Conservation (phyloP, 2,113 vertebrate species). For the Ptilorrhoa leucosticta region DNA sequence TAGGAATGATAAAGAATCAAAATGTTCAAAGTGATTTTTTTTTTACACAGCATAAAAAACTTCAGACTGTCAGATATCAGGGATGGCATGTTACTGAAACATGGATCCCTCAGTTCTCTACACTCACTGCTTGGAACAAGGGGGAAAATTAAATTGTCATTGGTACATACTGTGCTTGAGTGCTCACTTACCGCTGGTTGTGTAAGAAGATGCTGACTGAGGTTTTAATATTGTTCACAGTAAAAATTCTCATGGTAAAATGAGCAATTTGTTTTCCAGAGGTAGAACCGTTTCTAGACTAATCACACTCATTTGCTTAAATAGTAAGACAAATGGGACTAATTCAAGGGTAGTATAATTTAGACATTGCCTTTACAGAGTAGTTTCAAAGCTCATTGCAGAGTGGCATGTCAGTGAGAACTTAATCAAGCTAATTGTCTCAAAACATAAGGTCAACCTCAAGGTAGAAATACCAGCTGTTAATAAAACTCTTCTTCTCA, state of each 20-base stretch:
- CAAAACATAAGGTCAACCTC: not conserved
- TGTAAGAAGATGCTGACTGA: not conserved
- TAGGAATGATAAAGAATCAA: not conserved
- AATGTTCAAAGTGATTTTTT: not conserved
- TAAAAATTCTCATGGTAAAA: not conserved
- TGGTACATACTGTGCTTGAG: not conserved
- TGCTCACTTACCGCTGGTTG: not conserved
- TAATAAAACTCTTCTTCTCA: not conserved
- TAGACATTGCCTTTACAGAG: not conserved
- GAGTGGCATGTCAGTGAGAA: not conserved
- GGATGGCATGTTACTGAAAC: not conserved
- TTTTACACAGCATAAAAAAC: not conserved
- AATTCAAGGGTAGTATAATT: constrained; percentile 8
- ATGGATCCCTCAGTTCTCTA: not conserved
- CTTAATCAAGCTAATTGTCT: constrained; percentile 32
- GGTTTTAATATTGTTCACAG: not conserved
- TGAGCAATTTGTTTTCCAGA: not conserved
- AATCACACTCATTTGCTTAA: not conserved
- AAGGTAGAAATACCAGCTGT: not conserved
- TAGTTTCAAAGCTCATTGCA: not conserved
- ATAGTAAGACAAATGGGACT: not conserved
- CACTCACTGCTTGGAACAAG: not conserved
- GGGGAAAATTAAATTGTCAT: not conserved
- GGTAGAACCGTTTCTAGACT: not conserved
- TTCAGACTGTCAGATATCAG: not conserved